Evolutionary conservation across 2,888 invertebrate genomes (phyloP).

Genomic region (Coenonympha arcania): DNA sequence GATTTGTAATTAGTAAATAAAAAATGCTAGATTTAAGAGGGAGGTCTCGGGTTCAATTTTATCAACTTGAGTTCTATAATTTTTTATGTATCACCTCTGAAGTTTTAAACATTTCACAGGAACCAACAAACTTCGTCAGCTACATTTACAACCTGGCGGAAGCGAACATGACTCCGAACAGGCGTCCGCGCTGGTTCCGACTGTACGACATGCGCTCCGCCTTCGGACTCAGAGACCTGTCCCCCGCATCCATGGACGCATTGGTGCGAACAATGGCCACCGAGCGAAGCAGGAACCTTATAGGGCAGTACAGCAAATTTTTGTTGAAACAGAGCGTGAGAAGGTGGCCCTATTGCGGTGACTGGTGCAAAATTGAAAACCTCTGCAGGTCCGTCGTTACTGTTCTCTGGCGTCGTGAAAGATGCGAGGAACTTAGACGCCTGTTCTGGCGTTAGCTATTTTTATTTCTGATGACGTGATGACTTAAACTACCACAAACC

Average conservation of each 20-base stretch:
- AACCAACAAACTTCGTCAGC: conserved; percentile 78
- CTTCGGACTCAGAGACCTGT: conserved; percentile 76
- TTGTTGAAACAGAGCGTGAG: conserved; percentile 68
- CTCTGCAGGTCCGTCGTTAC: conserved; percentile 74
- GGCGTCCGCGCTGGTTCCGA: conserved; percentile 80
- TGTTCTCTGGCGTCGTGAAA: conserved; percentile 62
- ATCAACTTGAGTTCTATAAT: no score
- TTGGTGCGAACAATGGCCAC: conserved; percentile 76
- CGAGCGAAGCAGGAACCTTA: conserved; percentile 52
- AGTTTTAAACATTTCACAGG: conserved; percentile 57
- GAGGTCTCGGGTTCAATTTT: no score
- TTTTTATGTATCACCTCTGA: background rate
- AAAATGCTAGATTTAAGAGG: no score
- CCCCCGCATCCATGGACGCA: conserved; percentile 75
- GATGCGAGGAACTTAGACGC: conserved; percentile 45
- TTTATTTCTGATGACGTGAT: no score
- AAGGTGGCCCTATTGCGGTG: conserved; percentile 60
- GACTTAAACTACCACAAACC: no score
- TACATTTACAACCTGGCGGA: conserved; percentile 84
- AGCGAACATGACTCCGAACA: conserved; percentile 76
- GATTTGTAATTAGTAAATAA: no score
- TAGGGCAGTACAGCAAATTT: conserved; percentile 72
- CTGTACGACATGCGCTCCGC: conserved; percentile 83
- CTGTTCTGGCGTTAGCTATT: conserved; percentile 29
- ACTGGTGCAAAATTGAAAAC: conserved; percentile 64